Evolutionary conservation across 2,888 invertebrate genomes (phyloP), one percentile per base, ranked within the genome.

Genomic region (Sarcophaga subvicina): DNA sequence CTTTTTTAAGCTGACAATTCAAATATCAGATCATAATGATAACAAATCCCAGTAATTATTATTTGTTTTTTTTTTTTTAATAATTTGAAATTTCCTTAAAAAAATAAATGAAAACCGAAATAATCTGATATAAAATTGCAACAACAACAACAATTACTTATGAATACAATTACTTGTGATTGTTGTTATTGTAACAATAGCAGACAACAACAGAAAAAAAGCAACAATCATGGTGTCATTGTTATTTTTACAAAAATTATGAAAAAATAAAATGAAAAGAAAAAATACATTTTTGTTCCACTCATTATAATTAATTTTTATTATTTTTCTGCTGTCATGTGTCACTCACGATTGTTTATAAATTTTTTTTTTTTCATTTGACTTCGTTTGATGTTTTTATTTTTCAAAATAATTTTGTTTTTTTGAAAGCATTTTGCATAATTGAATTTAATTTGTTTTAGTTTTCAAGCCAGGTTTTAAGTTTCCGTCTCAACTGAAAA

Each of bases 391-490:
- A 37, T 37, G 10, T 37, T 37, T 37, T 37, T 37, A 8, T 37
- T 2, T 37, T 37, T 37, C 62, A 37, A 45, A 62, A 49, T 37
- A 37, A 37, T 54, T 67, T 49, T 59, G 67, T 12, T 78, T 67
- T 82, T 83, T 72, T 27, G 17, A 37, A 25, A 69, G n/a, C 72
- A 27, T 45, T 78, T 82, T 85, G 47, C 80, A 82, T 88, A 88
- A 88, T 88, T 88, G 88, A 86, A 88, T 88, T 86, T 86, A 88
- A 88, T 88, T 88, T 88, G 84, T 81, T 87, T 80, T 69, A 66
- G 12, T 72, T 78, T 85, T 64, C 63, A 59, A 17, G 12, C 54
- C 54, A 12, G 54, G 72, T 81, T 81, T 77, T 59, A 72, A 82
- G 63, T 79, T 82, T 81, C 70, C 73, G 73, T 70, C 75, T 70